phyloP scores from a whole-genome alignment of 2,888 invertebrate species.

The Lochmaea crataegi region DNA sequence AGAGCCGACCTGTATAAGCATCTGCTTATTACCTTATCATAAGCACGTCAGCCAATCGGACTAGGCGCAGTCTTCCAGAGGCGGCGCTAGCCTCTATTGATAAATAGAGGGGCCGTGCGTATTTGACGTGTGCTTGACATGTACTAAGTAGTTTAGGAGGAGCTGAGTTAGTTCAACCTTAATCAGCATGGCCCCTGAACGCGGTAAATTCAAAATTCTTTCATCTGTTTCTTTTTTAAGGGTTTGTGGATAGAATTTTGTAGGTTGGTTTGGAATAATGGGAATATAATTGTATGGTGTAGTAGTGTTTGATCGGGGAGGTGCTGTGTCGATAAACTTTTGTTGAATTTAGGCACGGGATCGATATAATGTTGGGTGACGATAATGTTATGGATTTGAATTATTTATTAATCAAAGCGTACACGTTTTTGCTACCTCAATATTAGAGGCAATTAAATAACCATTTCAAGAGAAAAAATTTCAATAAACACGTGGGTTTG shows the following conservation, averaged over 20 bases:
- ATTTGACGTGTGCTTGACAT: constrained; percentile 65
- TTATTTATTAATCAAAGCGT: not conserved
- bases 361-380: constrained; percentile 5
- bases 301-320: constrained; percentile 26
- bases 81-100: constrained; percentile 63
- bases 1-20: constrained; percentile 55
- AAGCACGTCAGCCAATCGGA: constrained; percentile 62
- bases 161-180: constrained; percentile 63
- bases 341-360: constrained; percentile 13
- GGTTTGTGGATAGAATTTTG: constrained; percentile 31
- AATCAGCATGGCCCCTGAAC: constrained; percentile 64
- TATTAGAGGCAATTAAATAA: not conserved
- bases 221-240: constrained; percentile 16
- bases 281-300: constrained; percentile 33
- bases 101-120: constrained; percentile 65
- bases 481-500: not conserved
- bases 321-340: constrained; percentile 22
- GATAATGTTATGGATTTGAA: not conserved
- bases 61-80: constrained; percentile 57
- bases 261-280: constrained; percentile 31
- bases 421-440: not conserved
- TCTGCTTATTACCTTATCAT: constrained; percentile 62
- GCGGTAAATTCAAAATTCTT: constrained; percentile 61
- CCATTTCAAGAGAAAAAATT: not conserved
- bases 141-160: constrained; percentile 66